Conservation (phyloP, 2,113 vertebrate species). For the Pica pica region DNA sequence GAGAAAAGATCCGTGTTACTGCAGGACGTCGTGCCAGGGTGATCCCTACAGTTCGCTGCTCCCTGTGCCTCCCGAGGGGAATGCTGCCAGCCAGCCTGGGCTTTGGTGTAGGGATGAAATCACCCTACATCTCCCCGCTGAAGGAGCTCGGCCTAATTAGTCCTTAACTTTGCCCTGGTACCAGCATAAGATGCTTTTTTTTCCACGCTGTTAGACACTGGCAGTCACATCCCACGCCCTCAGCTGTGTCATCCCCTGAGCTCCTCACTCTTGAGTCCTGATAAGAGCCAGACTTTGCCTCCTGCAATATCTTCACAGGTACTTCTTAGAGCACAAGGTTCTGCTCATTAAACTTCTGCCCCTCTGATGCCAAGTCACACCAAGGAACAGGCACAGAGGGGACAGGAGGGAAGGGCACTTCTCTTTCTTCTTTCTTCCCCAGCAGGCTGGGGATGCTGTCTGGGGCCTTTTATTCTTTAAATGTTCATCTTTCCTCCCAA, state of each 20-base stretch:
- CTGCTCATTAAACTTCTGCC: background rate
- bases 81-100: background rate
- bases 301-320: background rate
- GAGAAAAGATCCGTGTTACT: background rate
- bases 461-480: background rate
- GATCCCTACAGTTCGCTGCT: background rate
- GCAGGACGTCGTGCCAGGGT: fast-evolving
- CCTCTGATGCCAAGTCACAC: background rate
- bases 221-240: background rate
- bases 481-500: background rate
- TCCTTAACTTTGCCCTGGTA: background rate
- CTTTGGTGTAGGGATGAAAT: fast-evolving
- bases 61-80: background rate
- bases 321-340: background rate
- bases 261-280: background rate
- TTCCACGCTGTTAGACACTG: background rate
- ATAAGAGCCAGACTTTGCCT: background rate
- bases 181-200: background rate
- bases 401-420: background rate
- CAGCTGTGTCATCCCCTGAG: background rate
- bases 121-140: fast-evolving
- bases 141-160: background rate
- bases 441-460: background rate
- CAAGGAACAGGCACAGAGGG: background rate
- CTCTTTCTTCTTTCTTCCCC: background rate